A percentile compares a stretch with the other conserved stretches of the same genome.
phyloP scores from a whole-genome alignment of 2,888 invertebrate species.

The Phragmatobia fuliginosa region DNA sequence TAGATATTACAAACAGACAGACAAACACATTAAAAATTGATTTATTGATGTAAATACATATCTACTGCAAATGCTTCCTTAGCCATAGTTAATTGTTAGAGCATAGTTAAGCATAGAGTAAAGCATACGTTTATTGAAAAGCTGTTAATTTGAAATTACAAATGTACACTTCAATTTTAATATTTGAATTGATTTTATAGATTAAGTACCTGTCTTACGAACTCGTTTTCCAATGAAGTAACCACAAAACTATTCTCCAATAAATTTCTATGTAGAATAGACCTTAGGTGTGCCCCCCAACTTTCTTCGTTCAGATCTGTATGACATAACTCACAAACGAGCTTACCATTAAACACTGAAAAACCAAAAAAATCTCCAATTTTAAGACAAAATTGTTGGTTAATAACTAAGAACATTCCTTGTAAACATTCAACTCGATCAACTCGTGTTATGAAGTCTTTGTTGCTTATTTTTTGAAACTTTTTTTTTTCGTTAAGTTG shows the following conservation, averaged over 20 bases:
- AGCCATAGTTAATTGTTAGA: too few relatives aligned
- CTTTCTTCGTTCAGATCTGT: neutral
- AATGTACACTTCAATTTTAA: too few relatives aligned
- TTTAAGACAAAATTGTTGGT: neutral
- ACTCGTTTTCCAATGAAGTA: constrained; percentile 11
- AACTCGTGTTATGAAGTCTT: neutral
- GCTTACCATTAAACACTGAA: neutral
- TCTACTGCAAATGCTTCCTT: too few relatives aligned
- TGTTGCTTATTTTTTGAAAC: neutral
- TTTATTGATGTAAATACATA: too few relatives aligned
- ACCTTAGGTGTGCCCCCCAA: neutral
- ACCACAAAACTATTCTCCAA: neutral
- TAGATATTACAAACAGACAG: too few relatives aligned
- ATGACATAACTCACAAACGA: constrained; percentile 8
- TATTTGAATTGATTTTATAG: too few relatives aligned
- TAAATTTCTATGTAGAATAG: neutral
- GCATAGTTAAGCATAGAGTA: too few relatives aligned
- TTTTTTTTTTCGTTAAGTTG: neutral
- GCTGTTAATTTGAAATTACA: too few relatives aligned
- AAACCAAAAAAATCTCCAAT: neutral
- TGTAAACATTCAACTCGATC: too few relatives aligned
- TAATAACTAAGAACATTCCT: neutral
- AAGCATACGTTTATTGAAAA: too few relatives aligned
- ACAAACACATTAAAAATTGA: too few relatives aligned
- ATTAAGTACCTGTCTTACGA: constrained; percentile 20